A percentile compares a stretch with the other conserved stretches of the same genome.
Evolutionary conservation across 2,888 invertebrate genomes (phyloP).

Genomic region (Notocelia uddmanniana): DNA sequence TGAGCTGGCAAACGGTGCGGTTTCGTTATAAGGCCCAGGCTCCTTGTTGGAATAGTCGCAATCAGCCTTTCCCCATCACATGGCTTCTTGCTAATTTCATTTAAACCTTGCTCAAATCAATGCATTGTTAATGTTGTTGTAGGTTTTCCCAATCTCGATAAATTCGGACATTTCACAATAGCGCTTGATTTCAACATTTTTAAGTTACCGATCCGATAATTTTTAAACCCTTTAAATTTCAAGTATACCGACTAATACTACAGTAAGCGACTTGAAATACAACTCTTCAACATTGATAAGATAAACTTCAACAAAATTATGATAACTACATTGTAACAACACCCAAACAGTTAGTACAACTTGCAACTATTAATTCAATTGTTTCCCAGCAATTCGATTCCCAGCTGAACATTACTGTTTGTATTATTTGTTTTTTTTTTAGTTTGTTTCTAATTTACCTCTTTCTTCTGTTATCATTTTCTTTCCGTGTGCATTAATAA

Average conservation of each 20-base stretch:
- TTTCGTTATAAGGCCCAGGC: conserved; percentile 57
- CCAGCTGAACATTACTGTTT: too few species aligned
- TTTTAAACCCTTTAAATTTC: too few species aligned
- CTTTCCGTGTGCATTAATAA: too few species aligned
- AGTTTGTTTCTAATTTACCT: too few species aligned
- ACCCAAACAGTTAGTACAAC: background rate
- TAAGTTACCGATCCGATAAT: too few species aligned
- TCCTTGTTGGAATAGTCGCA: conserved; percentile 54
- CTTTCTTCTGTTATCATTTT: too few species aligned
- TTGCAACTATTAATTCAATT: background rate
- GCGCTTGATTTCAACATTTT: background rate
- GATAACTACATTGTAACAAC: background rate
- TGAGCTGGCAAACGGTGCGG: conserved; percentile 56
- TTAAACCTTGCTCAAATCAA: background rate
- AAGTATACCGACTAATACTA: too few species aligned
- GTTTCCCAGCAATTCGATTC: too few species aligned
- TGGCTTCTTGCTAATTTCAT: background rate
- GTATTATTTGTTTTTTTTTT: too few species aligned
- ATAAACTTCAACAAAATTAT: too few species aligned
- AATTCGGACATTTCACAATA: background rate
- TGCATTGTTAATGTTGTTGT: too few species aligned
- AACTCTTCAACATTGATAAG: background rate
- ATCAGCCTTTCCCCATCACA: background rate
- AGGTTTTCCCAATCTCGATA: background rate
- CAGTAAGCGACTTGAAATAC: too few species aligned